phyloP scores from a whole-genome alignment of 2,113 vertebrate genomes.

The Meriones unguiculatus region DNA sequence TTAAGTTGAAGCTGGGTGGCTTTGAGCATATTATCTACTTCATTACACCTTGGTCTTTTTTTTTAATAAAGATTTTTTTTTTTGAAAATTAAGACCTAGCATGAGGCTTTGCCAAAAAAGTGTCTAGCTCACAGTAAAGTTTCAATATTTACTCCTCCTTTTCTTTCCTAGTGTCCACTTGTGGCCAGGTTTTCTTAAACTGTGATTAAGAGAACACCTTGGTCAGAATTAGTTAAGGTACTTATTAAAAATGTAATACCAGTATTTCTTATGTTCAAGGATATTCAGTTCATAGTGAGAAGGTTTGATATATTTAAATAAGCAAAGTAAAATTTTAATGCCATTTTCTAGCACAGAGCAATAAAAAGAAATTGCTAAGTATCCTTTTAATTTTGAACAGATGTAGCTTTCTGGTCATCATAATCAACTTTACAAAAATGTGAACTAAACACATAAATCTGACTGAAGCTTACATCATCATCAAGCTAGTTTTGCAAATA shows the following conservation, averaged over 20 bases:
- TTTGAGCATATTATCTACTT: background rate
- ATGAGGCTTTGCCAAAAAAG: background rate
- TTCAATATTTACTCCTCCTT: background rate
- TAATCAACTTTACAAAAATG: slow-evolving; percentile 56
- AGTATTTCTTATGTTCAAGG: slow-evolving; percentile 66
- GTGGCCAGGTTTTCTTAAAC: slow-evolving; percentile 50
- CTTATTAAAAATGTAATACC: slow-evolving; percentile 62
- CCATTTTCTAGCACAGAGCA: slow-evolving; percentile 51
- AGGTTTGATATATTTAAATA: slow-evolving; percentile 63
- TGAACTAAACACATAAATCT: slow-evolving; percentile 47
- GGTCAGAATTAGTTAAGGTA: slow-evolving; percentile 34
- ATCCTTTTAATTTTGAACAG: slow-evolving; percentile 59
- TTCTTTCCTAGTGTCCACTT: background rate
- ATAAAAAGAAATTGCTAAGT: slow-evolving; percentile 68
- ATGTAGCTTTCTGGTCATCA: slow-evolving; percentile 33
- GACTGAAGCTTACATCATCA: slow-evolving; percentile 8
- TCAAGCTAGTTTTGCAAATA: slow-evolving; percentile 39
- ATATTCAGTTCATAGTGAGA: slow-evolving; percentile 58
- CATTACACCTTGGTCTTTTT: background rate
- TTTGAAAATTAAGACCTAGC: background rate
- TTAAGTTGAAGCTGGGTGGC: background rate
- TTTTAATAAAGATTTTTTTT: too few relatives aligned
- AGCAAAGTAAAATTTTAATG: slow-evolving; percentile 69
- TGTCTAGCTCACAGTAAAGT: background rate
- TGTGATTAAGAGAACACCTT: slow-evolving; percentile 46